These are phyloP conservation scores for Gasterosteus aculeatus DNA, from an alignment of 2,113 vertebrate species.

Conservation along the genomic window DNA sequence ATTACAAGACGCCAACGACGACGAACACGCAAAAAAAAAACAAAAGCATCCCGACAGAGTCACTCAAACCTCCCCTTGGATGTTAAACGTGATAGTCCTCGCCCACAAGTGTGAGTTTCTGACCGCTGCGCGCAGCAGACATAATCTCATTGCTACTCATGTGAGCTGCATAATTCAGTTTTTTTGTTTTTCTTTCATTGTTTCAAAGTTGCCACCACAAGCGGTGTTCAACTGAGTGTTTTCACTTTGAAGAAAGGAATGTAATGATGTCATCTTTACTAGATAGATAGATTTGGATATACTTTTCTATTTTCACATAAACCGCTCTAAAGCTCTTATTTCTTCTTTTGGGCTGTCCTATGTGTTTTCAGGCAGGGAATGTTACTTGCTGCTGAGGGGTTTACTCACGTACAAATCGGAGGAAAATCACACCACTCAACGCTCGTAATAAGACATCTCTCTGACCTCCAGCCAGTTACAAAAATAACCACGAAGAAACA, in stretches of 20 bases:
- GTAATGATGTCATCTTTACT: slow-evolving; percentile 58
- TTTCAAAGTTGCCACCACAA: slow-evolving; percentile 56
- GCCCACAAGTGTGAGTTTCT: slow-evolving; percentile 68
- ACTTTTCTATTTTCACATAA: slow-evolving; percentile 45
- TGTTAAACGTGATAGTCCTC: slow-evolving; percentile 63
- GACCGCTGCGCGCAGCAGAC: slow-evolving; percentile 46
- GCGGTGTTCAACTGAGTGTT: slow-evolving; percentile 59
- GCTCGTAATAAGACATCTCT: slow-evolving; percentile 57
- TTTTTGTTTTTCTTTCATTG: not conserved
- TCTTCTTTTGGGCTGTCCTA: slow-evolving; percentile 56
- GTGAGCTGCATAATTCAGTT: slow-evolving; percentile 63
- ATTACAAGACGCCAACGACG: slow-evolving; percentile 62
- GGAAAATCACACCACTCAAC: slow-evolving; percentile 51
- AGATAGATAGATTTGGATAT: slow-evolving; percentile 59
- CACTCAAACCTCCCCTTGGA: slow-evolving; percentile 66
- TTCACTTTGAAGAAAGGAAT: slow-evolving; percentile 71
- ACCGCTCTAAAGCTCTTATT: slow-evolving; percentile 50
- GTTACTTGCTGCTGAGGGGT: slow-evolving; percentile 66
- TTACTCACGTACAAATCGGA: slow-evolving; percentile 63
- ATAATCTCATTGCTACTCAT: slow-evolving; percentile 61
- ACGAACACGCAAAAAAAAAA: slow-evolving; percentile 54
- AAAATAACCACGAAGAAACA: slow-evolving; percentile 71
- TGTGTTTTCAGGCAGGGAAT: slow-evolving; percentile 73
- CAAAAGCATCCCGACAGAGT: slow-evolving; percentile 70
- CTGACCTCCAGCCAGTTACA: slow-evolving; percentile 67